Evolutionary conservation across 2,113 vertebrate genomes (phyloP).

Genomic region (Chlorodrepanis virens): DNA sequence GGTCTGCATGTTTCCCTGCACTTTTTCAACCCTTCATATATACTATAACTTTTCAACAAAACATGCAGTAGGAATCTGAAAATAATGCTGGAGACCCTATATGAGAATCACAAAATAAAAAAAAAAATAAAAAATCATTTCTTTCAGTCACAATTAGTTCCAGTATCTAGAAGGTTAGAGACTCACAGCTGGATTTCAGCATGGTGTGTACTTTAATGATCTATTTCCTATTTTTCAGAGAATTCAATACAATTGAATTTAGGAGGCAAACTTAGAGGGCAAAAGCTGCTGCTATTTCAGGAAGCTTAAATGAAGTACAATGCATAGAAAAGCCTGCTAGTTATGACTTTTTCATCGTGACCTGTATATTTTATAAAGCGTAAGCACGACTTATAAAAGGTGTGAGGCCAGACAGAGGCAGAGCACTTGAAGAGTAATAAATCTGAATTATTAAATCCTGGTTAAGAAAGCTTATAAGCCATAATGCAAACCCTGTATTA

Average conservation of each 20-base stretch:
- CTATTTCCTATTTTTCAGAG: slow-evolving; percentile 1
- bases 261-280: not conserved
- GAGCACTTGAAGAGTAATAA: not conserved
- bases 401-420: not conserved
- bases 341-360: not conserved
- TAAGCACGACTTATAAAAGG: not conserved
- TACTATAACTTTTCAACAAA: not conserved
- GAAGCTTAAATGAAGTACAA: not conserved
- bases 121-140: not conserved
- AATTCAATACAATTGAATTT: not conserved
- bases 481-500: not conserved
- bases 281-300: not conserved
- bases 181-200: slow-evolving; percentile 15
- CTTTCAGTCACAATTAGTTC: not conserved
- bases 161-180: not conserved
- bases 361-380: not conserved
- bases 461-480: not conserved
- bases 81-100: not conserved
- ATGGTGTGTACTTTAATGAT: not conserved
- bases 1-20: not conserved
- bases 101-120: not conserved
- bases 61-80: not conserved
- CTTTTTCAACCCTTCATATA: not conserved
- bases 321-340: not conserved
- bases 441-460: not conserved